Percentiles rank a stretch among this genome's conserved stretches.
These are phyloP conservation scores for Pinna nobilis DNA, from an alignment of 1,140 invertebrate genomes.

Conservation along the genomic window DNA sequence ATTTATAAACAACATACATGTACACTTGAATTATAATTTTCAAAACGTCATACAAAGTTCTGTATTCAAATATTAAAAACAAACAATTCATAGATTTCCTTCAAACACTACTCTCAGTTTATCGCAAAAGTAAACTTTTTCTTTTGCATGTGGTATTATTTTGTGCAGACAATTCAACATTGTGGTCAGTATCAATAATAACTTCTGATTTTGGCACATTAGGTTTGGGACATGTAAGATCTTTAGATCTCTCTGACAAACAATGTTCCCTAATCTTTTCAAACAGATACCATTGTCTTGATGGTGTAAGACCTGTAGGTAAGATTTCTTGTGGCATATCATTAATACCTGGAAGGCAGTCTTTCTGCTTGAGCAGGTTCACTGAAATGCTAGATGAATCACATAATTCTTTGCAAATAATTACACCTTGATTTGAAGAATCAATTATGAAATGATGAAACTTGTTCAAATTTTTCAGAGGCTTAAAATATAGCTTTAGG, in stretches of 20 bases:
- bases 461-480: slow-evolving; percentile 9
- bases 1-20: too few relatives aligned
- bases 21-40: background rate
- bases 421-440: slow-evolving; percentile 11
- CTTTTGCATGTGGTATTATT: too few relatives aligned
- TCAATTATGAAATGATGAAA: slow-evolving; percentile 23
- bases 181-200: background rate
- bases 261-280: slow-evolving; percentile 17
- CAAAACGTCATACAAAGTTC: background rate
- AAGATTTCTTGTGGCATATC: background rate
- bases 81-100: background rate
- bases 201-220: slow-evolving; percentile 1
- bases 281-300: slow-evolving; percentile 30
- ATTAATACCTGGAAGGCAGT: background rate
- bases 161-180: too few relatives aligned
- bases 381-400: background rate
- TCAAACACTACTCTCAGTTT: background rate
- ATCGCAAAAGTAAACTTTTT: background rate
- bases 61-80: background rate
- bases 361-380: background rate
- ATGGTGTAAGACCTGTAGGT: slow-evolving; percentile 13
- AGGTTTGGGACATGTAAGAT: slow-evolving; percentile 17
- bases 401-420: background rate
- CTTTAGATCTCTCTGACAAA: background rate
- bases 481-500: slow-evolving; percentile 31